These are phyloP conservation scores for Myodes glareolus DNA, from an alignment of 2,113 vertebrate species.

Conservation along the genomic window DNA sequence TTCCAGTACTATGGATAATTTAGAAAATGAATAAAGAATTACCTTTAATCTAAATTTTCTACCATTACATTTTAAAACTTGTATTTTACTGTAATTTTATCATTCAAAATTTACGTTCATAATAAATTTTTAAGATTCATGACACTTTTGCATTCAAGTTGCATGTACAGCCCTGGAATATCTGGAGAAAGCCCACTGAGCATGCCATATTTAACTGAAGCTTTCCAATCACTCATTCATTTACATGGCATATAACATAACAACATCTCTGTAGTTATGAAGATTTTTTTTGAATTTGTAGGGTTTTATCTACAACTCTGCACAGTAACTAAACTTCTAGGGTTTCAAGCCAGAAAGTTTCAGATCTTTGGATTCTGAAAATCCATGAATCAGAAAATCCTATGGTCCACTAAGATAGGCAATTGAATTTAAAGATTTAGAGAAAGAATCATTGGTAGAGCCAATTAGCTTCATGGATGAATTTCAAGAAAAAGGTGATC, in stretches of 20 bases:
- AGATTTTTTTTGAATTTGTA: background rate
- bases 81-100: background rate
- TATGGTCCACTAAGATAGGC: background rate
- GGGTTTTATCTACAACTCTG: background rate
- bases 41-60: background rate
- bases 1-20: background rate
- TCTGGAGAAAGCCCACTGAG: background rate
- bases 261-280: background rate
- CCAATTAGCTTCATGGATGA: background rate
- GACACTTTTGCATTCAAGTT: background rate
- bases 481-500: background rate
- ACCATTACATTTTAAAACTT: background rate
- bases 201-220: background rate
- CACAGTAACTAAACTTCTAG: background rate
- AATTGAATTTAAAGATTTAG: background rate
- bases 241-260: background rate
- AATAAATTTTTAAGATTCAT: background rate
- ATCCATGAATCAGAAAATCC: background rate
- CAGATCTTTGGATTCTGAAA: background rate
- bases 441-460: background rate
- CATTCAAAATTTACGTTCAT: background rate
- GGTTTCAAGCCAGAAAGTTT: background rate
- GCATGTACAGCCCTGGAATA: background rate
- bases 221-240: background rate
- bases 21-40: background rate